These are phyloP conservation scores for Buceros bicornis DNA, from an alignment of 2,797 vertebrate species.

Conservation along the genomic window DNA sequence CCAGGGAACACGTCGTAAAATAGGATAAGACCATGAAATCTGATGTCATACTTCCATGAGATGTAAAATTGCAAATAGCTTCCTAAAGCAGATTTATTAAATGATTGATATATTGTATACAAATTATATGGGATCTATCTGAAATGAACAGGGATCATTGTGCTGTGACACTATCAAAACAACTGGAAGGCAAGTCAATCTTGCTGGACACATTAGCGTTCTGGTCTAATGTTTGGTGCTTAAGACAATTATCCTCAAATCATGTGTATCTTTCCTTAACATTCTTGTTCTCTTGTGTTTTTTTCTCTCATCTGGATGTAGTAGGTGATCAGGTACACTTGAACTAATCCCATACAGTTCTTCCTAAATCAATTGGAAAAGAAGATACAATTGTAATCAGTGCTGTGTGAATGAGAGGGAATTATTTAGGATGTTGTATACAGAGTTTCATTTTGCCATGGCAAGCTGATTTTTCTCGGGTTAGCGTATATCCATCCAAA, in stretches of 20 bases:
- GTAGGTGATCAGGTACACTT: background rate
- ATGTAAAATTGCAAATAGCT: constrained; percentile 77
- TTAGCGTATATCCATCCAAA: background rate
- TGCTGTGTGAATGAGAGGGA: background rate
- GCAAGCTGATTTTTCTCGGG: background rate
- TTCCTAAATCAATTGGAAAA: background rate
- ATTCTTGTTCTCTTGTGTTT: background rate
- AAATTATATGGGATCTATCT: constrained; percentile 11
- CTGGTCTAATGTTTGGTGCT: background rate
- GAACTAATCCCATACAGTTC: background rate
- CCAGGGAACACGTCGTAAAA: constrained; percentile 73
- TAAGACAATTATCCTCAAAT: background rate
- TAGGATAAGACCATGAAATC: constrained; percentile 81
- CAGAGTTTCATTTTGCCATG: background rate
- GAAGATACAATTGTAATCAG: background rate
- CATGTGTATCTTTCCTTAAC: background rate
- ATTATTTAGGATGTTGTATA: background rate
- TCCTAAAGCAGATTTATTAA: constrained; percentile 72
- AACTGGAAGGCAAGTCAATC: background rate
- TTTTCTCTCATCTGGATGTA: background rate
- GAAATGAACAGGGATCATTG: background rate
- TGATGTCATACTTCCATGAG: constrained; percentile 81
- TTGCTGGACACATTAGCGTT: background rate
- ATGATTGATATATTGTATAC: constrained; percentile 52
- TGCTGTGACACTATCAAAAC: background rate